Evolutionary conservation across 2,113 vertebrate species (phyloP).

Genomic region (Tyrannus savana): DNA sequence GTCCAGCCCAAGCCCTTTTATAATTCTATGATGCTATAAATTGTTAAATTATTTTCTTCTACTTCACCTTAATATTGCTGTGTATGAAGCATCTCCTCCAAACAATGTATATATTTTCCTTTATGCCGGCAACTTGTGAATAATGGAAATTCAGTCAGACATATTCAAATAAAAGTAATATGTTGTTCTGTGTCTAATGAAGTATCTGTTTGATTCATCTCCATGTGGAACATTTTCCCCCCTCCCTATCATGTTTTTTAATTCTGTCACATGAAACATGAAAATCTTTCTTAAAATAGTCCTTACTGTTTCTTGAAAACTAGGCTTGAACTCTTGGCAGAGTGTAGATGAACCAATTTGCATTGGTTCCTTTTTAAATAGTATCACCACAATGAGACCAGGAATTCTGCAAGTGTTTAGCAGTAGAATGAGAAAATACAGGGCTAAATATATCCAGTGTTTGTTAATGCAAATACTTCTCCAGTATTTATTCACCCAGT

Average conservation of each 20-base stretch:
- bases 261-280: background rate
- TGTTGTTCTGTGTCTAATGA: background rate
- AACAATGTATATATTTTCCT: background rate
- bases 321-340: background rate
- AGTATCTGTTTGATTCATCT: background rate
- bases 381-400: background rate
- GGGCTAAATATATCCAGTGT: background rate
- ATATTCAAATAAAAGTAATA: background rate
- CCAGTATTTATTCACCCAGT: background rate
- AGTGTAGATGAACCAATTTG: background rate
- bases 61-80: background rate
- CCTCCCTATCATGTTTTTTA: background rate
- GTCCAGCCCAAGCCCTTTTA: background rate
- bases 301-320: background rate
- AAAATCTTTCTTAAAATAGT: background rate
- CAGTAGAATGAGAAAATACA: background rate
- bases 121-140: background rate
- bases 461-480: background rate
- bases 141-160: background rate
- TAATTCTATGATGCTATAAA: background rate
- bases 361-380: background rate
- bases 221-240: background rate
- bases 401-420: background rate
- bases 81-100: background rate
- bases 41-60: background rate